Percentiles rank a stretch among this genome's conserved stretches.
These are phyloP conservation scores for Drosophila robusta DNA, from an alignment of 2,888 invertebrate species.

Conservation along the genomic window DNA sequence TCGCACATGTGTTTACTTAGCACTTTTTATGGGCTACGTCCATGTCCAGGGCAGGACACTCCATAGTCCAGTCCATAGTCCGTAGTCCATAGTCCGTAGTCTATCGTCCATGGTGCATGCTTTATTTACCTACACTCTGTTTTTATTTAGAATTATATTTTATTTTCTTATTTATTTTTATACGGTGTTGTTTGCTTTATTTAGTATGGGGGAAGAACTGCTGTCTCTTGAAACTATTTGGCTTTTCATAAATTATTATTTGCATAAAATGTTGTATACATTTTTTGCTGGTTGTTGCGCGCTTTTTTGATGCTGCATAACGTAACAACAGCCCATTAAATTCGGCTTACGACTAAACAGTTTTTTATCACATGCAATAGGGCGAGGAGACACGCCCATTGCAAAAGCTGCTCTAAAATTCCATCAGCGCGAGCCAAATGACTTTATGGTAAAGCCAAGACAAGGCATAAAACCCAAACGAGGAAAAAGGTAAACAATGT, in stretches of 20 bases:
- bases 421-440: constrained; percentile 65
- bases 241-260: constrained; percentile 76
- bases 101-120: constrained; percentile 37
- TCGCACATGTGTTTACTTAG: constrained; percentile 77
- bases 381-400: constrained; percentile 1
- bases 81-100: constrained; percentile 15
- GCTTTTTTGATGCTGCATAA: constrained; percentile 18
- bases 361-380: constrained; percentile 34
- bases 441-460: constrained; percentile 53
- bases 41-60: constrained; percentile 33
- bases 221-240: constrained; percentile 53
- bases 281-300: constrained; percentile 13
- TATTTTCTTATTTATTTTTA: constrained; percentile 50
- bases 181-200: constrained; percentile 32
- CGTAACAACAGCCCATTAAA: constrained; percentile 60
- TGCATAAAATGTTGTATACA: constrained; percentile 46
- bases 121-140: constrained; percentile 70
- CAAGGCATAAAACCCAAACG: constrained; percentile 39
- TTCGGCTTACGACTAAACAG: constrained; percentile 40
- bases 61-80: constrained; percentile 22
- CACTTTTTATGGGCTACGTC: constrained; percentile 71
- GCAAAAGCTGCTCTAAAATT: constrained; percentile 58
- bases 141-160: constrained; percentile 68
- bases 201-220: constrained; percentile 8
- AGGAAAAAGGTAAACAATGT: constrained; percentile 41